A percentile compares a stretch with the other conserved stretches of the same genome.
Evolutionary conservation across 2,888 invertebrate species (phyloP).

Genomic region (Linnaemya tessellans): DNA sequence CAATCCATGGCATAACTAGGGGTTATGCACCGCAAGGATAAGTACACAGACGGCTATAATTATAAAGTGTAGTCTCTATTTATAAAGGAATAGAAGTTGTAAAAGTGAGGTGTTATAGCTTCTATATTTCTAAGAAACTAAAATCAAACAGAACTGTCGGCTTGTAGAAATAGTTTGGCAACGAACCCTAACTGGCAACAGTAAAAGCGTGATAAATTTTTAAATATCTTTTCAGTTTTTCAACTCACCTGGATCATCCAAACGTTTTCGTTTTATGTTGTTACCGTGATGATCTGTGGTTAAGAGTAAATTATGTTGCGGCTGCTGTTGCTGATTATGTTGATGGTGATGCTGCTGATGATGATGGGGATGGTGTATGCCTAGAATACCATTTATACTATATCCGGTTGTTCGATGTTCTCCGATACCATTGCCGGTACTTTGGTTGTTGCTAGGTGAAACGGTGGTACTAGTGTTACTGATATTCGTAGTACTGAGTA

Average conservation of each 20-base stretch:
- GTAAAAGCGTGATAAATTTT: too few relatives aligned
- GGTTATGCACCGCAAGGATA: too few relatives aligned
- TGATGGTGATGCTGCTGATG: slow-evolving; percentile 75
- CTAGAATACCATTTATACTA: slow-evolving; percentile 95
- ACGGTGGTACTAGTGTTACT: slow-evolving; percentile 49
- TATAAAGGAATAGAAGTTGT: too few relatives aligned
- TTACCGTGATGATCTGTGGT: slow-evolving; percentile 87
- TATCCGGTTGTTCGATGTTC: slow-evolving; percentile 84
- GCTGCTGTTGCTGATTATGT: slow-evolving; percentile 71
- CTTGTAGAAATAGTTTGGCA: too few relatives aligned
- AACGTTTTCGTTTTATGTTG: slow-evolving; percentile 90
- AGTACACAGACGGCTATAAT: too few relatives aligned
- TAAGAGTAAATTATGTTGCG: slow-evolving; percentile 68
- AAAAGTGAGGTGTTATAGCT: too few relatives aligned
- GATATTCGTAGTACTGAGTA: slow-evolving; percentile 68
- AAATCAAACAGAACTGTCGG: not conserved
- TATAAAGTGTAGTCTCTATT: too few relatives aligned
- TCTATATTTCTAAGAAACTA: not conserved
- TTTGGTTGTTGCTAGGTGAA: slow-evolving; percentile 57
- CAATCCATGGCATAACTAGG: too few relatives aligned
- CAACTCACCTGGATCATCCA: slow-evolving; percentile 91
- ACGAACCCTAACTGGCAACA: too few relatives aligned
- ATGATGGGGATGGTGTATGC: slow-evolving; percentile 77
- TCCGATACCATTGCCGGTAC: slow-evolving; percentile 42
- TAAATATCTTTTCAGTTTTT: too few relatives aligned